These are phyloP conservation scores for Monoplex corrugatus DNA, from an alignment of 2,888 invertebrate species.

Conservation along the genomic window DNA sequence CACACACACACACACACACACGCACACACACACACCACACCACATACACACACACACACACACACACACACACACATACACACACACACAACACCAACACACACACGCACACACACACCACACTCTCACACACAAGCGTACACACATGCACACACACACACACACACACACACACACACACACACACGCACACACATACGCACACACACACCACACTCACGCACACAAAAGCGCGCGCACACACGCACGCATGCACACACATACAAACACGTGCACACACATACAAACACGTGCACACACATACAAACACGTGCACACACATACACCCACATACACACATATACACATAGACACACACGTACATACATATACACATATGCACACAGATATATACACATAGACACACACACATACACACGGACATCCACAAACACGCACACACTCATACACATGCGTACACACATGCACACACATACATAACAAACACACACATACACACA, in stretches of 20 bases:
- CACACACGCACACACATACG: background rate
- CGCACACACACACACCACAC: no score
- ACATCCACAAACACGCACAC: no score
- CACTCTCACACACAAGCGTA: background rate
- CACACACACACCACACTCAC: background rate
- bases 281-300: no score
- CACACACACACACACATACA: background rate
- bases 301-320: background rate
- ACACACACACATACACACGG: no score
- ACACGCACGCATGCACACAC: constrained; percentile 1
- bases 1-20: no score
- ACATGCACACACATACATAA: background rate
- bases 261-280: no score
- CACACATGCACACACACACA: background rate
- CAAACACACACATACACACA: background rate
- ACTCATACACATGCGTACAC: no score
- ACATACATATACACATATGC: background rate
- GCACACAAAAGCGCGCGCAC: background rate
- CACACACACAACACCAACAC: background rate
- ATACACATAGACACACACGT: constrained; percentile 10
- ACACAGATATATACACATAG: no score
- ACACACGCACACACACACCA: background rate
- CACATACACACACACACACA: no score
- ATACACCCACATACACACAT: constrained; percentile 2
- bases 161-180: background rate